phyloP scores from a whole-genome alignment of 1,140 invertebrate species.

The Achatina immaculata region DNA sequence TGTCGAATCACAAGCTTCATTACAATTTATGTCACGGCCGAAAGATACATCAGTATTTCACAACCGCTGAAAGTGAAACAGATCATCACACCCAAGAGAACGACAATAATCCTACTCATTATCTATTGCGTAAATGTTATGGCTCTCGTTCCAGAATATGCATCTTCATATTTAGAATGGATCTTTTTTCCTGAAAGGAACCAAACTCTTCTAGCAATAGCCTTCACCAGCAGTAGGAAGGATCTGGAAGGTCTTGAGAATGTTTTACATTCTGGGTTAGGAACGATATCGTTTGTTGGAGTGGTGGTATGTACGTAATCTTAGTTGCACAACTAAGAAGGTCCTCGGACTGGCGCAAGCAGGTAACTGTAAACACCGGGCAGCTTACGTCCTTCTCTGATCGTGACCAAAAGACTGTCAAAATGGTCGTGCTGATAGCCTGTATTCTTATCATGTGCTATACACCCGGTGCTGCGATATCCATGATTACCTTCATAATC shows the following conservation, averaged over 20 bases:
- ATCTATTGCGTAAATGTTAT: not conserved
- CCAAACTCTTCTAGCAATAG: not conserved
- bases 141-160: not conserved
- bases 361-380: too few species aligned
- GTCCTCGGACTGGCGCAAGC: not conserved
- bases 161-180: not conserved
- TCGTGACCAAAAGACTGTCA: not conserved
- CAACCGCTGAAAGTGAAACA: constrained; percentile 17
- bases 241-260: not conserved
- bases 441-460: not conserved
- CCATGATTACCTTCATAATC: not conserved
- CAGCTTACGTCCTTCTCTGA: not conserved
- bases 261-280: not conserved
- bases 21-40: constrained; percentile 5
- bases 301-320: not conserved
- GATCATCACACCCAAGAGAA: not conserved
- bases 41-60: constrained; percentile 4
- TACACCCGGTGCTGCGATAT: not conserved
- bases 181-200: not conserved
- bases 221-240: not conserved
- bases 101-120: not conserved
- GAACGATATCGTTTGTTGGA: not conserved
- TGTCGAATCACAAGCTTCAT: constrained; percentile 13
- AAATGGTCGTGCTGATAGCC: not conserved
- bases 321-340: not conserved